Conservation (phyloP, 2,113 vertebrate species). For the Gasterosteus nipponicus region DNA sequence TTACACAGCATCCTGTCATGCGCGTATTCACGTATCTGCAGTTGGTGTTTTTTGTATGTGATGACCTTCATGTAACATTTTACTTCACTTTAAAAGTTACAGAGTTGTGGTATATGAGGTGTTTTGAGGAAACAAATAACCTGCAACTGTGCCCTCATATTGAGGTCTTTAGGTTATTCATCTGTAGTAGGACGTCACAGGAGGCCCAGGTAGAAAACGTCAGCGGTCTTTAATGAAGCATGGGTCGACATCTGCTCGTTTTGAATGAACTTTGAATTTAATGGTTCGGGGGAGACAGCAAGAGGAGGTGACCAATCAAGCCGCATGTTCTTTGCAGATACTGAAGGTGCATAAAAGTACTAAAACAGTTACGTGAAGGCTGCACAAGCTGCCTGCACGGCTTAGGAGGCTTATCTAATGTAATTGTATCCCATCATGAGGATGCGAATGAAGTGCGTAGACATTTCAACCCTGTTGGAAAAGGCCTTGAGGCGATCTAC, state of each 20-base stretch:
- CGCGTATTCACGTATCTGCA: too few relatives aligned
- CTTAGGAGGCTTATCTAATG: constrained; percentile 55
- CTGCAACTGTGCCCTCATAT: too few relatives aligned
- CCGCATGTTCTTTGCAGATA: not conserved
- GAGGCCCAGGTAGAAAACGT: too few relatives aligned
- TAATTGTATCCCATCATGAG: constrained; percentile 69
- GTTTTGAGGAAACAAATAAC: too few relatives aligned
- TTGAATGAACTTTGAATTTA: constrained; percentile 32
- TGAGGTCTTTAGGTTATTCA: too few relatives aligned
- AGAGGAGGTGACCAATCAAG: not conserved
- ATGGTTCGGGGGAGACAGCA: not conserved
- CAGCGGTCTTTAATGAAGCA: constrained; percentile 15
- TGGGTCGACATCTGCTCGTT: constrained; percentile 41
- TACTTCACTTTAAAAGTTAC: too few relatives aligned
- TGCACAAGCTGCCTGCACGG: constrained; percentile 23
- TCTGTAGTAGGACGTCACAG: too few relatives aligned
- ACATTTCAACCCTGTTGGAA: constrained; percentile 71
- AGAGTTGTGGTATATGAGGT: too few relatives aligned
- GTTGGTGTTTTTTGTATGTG: too few relatives aligned
- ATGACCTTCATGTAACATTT: too few relatives aligned
- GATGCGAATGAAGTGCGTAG: constrained; percentile 77
- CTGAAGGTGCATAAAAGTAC: constrained; percentile 17
- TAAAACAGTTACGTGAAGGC: constrained; percentile 49
- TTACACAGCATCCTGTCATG: too few relatives aligned
- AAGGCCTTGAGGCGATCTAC: constrained; percentile 70